These are phyloP conservation scores for Agrypnus murinus DNA, from an alignment of 2,888 invertebrate genomes.

Conservation along the genomic window DNA sequence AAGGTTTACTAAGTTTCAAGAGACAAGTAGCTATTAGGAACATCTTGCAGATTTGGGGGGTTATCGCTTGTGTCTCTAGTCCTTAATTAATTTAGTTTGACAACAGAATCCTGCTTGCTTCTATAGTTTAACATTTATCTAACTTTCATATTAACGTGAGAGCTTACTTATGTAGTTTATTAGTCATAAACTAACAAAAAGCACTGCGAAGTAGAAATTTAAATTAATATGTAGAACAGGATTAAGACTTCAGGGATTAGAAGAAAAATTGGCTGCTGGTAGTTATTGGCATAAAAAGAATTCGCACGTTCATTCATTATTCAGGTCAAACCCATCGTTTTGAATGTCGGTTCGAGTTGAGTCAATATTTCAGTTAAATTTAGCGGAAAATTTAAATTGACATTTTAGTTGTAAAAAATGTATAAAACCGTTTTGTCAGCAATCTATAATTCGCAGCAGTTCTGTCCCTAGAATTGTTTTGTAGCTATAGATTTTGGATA, in stretches of 20 bases:
- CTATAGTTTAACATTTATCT: neutral
- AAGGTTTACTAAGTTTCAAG: conserved; percentile 4
- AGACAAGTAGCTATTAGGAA: conserved; percentile 11
- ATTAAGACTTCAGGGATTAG: no score
- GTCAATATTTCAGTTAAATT: conserved; percentile 43
- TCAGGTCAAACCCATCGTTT: conserved; percentile 30
- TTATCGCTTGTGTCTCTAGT: conserved; percentile 4
- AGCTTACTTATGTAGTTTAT: no score
- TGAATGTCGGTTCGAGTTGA: conserved; percentile 26
- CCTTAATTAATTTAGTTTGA: conserved; percentile 28
- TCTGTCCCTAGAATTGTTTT: no score
- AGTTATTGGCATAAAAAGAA: no score
- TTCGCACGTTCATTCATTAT: conserved; percentile 24
- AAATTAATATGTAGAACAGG: no score
- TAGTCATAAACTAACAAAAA: no score
- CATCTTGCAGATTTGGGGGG: conserved; percentile 1
- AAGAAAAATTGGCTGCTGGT: no score
- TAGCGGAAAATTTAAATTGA: conserved; percentile 44
- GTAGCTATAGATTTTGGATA: no score
- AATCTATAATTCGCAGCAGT: no score
- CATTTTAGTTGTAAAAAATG: neutral
- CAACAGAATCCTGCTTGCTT: conserved; percentile 12
- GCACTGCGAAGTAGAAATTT: no score
- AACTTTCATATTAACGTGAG: neutral
- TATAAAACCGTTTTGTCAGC: neutral